Percentiles rank a stretch among this genome's conserved stretches.
Evolutionary conservation across 2,113 vertebrate genomes (phyloP).

Genomic region (Geococcyx californianus): DNA sequence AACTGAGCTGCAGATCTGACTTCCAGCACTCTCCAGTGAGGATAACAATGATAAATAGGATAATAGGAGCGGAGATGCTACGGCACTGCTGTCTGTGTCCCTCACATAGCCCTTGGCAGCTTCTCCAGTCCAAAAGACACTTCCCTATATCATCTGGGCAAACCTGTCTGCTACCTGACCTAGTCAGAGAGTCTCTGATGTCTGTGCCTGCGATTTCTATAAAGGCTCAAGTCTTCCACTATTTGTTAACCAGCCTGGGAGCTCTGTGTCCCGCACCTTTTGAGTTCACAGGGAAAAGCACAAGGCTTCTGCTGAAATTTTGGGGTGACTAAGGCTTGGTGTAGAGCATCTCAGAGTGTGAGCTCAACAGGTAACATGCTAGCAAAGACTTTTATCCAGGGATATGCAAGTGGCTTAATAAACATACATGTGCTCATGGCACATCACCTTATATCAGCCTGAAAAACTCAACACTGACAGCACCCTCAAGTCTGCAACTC

Average conservation of each 20-base stretch:
- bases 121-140: neutral
- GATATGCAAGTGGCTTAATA: neutral
- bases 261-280: neutral
- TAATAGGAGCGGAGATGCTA: too few relatives aligned
- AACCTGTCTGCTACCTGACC: neutral
- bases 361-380: neutral
- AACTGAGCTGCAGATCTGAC: too few relatives aligned
- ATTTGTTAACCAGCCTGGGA: neutral
- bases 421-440: fast-evolving
- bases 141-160: fast-evolving
- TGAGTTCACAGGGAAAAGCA: neutral
- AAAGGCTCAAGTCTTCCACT: neutral
- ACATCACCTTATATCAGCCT: neutral
- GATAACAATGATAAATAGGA: too few relatives aligned
- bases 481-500: neutral
- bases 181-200: neutral
- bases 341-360: neutral
- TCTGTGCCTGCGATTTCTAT: fast-evolving
- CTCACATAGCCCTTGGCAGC: too few relatives aligned
- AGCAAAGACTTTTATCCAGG: neutral
- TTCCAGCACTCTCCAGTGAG: too few relatives aligned
- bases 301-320: neutral
- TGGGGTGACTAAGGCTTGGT: neutral
- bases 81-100: too few relatives aligned
- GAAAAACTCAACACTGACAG: neutral